These are phyloP conservation scores for Eupithecia vulgata DNA, from an alignment of 2,888 invertebrate species.

Conservation along the genomic window DNA sequence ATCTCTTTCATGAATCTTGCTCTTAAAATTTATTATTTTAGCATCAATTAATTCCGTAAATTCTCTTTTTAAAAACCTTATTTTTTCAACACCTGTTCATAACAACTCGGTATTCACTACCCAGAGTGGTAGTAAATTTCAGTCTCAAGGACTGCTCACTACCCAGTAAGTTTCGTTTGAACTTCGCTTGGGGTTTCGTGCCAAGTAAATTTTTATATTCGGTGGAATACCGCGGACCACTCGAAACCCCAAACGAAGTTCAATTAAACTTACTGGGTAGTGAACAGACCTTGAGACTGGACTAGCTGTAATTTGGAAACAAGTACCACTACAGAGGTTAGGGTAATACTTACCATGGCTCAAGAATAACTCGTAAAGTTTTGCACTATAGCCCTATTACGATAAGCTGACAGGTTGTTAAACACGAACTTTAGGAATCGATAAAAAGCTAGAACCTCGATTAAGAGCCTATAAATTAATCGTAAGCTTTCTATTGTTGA, in stretches of 20 bases:
- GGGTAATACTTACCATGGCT: conserved; percentile 23
- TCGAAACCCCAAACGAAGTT: not conserved
- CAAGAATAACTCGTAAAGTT: conserved; percentile 68
- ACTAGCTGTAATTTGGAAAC: not conserved
- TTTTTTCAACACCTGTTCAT: no score
- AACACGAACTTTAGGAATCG: conserved; percentile 61
- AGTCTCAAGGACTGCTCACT: no score
- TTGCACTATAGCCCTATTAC: conserved; percentile 33
- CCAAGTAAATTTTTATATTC: no score
- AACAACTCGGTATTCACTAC: no score
- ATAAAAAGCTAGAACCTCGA: conserved; percentile 45
- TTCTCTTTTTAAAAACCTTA: not conserved
- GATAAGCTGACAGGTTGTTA: conserved; percentile 70
- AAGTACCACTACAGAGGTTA: not conserved
- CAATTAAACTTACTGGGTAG: no score
- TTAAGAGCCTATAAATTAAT: conserved; percentile 25
- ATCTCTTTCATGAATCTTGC: no score
- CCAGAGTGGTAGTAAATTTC: no score
- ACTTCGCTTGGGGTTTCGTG: no score
- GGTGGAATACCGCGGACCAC: not conserved
- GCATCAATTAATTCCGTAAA: not conserved
- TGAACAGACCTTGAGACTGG: not conserved
- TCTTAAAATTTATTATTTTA: not conserved
- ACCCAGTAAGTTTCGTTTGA: no score
- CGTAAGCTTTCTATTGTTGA: conserved; percentile 33